Conservation (phyloP, 2,888 invertebrate genomes). For the Tetramorium bicarinatum region DNA sequence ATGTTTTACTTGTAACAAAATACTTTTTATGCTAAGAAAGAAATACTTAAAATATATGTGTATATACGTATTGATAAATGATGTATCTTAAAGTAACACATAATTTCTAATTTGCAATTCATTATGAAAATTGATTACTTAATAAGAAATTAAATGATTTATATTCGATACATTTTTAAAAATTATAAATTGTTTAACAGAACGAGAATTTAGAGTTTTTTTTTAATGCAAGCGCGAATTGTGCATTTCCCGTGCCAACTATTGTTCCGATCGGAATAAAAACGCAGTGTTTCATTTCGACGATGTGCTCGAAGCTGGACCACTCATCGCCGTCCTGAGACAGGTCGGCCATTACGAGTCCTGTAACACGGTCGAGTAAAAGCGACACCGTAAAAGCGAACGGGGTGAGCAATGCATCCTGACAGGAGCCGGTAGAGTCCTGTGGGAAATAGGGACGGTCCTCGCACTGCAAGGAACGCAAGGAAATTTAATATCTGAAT, state of each 20-base stretch:
- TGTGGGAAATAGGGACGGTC: slow-evolving; percentile 68
- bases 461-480: slow-evolving; percentile 44
- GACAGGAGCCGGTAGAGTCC: slow-evolving; percentile 60
- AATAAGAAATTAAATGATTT: background rate
- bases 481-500: slow-evolving; percentile 77
- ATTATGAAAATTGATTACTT: background rate
- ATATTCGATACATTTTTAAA: background rate
- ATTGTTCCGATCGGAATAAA: slow-evolving; percentile 2
- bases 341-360: slow-evolving; percentile 31
- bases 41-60: background rate
- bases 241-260: no score
- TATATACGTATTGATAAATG: background rate
- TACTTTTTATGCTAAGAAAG: background rate
- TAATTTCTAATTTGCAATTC: background rate
- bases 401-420: slow-evolving; percentile 53
- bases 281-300: slow-evolving; percentile 22
- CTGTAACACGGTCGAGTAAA: slow-evolving; percentile 33
- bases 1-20: background rate
- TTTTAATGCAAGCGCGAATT: background rate
- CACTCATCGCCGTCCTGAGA: slow-evolving; percentile 36
- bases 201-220: background rate
- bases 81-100: background rate
- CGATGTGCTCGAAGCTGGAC: slow-evolving; percentile 12
- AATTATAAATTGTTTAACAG: background rate
- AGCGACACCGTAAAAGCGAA: slow-evolving; percentile 33